Evolutionary conservation across 1,140 invertebrate genomes (phyloP).

Genomic region (Drosophila biarmipes): DNA sequence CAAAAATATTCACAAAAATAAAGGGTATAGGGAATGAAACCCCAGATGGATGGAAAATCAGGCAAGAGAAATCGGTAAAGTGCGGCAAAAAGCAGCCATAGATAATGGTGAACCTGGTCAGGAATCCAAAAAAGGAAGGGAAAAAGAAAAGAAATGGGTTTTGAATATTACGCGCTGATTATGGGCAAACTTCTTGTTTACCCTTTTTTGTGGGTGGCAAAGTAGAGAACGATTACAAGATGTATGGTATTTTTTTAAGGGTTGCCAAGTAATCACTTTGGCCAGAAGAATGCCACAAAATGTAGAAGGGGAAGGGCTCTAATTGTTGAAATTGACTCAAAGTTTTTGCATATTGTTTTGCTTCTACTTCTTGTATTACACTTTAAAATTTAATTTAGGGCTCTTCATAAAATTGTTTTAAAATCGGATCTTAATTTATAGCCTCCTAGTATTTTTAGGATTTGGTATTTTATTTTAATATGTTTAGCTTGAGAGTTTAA

Average conservation of each 20-base stretch:
- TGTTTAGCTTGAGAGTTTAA: no score
- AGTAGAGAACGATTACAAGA: slow-evolving; percentile 33
- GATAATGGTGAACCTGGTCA: slow-evolving; percentile 25
- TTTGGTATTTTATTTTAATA: no score
- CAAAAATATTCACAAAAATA: slow-evolving; percentile 1
- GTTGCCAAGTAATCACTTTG: slow-evolving; percentile 27
- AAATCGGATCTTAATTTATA: no score
- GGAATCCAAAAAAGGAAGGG: background rate
- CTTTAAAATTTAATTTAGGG: no score
- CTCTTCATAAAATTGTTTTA: no score
- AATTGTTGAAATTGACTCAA: background rate
- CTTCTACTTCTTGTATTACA: no score
- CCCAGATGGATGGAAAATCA: slow-evolving; percentile 4
- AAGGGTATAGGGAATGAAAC: slow-evolving; percentile 9
- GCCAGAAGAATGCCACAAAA: slow-evolving; percentile 11
- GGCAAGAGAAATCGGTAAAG: slow-evolving; percentile 28
- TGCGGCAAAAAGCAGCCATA: slow-evolving; percentile 14
- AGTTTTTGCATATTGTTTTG: no score
- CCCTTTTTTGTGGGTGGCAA: slow-evolving; percentile 10
- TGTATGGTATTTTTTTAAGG: slow-evolving; percentile 22
- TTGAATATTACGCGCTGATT: slow-evolving; percentile 47
- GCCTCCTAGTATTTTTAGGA: no score
- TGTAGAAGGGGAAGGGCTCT: no score
- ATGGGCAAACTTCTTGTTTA: slow-evolving; percentile 18
- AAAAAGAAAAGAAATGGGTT: slow-evolving; percentile 4